phyloP scores from a whole-genome alignment of 2,113 vertebrate species.

The Upupa epops region DNA sequence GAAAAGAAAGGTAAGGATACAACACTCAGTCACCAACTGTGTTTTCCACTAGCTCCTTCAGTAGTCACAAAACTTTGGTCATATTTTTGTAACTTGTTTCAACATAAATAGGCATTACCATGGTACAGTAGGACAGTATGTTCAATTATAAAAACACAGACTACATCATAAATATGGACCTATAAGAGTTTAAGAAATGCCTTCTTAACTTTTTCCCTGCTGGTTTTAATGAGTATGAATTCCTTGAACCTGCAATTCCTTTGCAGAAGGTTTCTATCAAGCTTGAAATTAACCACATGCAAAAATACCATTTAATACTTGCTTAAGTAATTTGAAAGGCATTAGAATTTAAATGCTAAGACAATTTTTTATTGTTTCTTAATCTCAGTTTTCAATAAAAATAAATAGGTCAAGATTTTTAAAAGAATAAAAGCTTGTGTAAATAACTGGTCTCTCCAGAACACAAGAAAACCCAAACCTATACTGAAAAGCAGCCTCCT shows the following conservation, averaged over 20 bases:
- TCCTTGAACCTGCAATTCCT: not conserved
- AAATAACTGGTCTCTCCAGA: not conserved
- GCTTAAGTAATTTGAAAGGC: not conserved
- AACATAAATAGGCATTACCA: not conserved
- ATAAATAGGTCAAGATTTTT: not conserved
- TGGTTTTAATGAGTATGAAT: not conserved
- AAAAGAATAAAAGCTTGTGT: not conserved
- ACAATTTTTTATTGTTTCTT: not conserved
- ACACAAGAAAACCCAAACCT: not conserved
- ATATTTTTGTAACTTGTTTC: not conserved
- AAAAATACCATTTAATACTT: not conserved
- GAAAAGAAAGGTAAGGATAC: not conserved
- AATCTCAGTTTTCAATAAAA: not conserved
- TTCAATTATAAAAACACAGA: not conserved
- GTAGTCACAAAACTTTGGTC: not conserved
- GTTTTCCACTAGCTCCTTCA: not conserved
- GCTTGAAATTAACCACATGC: not conserved
- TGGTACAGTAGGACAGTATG: not conserved
- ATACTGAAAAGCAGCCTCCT: not conserved
- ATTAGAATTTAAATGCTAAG: not conserved
- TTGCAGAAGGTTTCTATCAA: not conserved
- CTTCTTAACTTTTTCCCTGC: rapidly evolving
- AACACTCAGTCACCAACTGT: not conserved
- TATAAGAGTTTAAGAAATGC: not conserved
- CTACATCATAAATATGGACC: not conserved